Base-by-base conservation (phyloP, 1,140 invertebrate genomes). In the Trichomalopsis sarcophagae region DNA sequence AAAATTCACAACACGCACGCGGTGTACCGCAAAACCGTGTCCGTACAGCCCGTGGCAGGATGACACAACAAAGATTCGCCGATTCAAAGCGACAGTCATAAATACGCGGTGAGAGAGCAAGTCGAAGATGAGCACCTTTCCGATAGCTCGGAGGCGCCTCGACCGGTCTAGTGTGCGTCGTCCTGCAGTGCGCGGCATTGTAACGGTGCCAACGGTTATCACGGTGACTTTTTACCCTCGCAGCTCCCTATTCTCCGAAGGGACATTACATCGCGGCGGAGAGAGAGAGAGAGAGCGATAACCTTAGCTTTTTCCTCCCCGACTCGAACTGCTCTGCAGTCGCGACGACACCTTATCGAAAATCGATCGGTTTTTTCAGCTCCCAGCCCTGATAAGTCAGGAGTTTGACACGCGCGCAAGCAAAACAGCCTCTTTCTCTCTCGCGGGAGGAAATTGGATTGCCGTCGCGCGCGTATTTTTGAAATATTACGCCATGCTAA, bases 151-250 rank as follows among this genome's bases (percentile, higher is more conserved):
- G n/a, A 83, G 74, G 55, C 36, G 47, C 6, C 33, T 75, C 36
- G 62, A 82, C 81, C 81, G 81, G 81, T 82, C 71, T 33, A 82
- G 27, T 36, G 55, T 62, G 55, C 23, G 71, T 75, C 71, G 14
- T n/a, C 55, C 40, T 44, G 55, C 55, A 21, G 21, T 27, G 27
- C 55, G 55, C 17, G 71, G 82, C 23, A 68, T 71, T 78, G 47
- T 84, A 84, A 84, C 82, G 82, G 82, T 84, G 36, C 55, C 62
- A 68, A 69, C 62, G 62, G 82, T 69, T 84, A 84, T 84, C 75
- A 69, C n/a, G 21, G 30, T 36, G 55, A 50, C 47, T 82, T 74
- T 82, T 75, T 62, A 33, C 11, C 40, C 21, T 23, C 33, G 3
- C 13, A 33, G 30, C 23, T 36, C 7, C 9, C 23, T 4, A 33